A percentile compares a stretch with the other conserved stretches of the same genome.
phyloP scores from a whole-genome alignment of 2,797 vertebrate species.

The Setipinna tenuifilis region DNA sequence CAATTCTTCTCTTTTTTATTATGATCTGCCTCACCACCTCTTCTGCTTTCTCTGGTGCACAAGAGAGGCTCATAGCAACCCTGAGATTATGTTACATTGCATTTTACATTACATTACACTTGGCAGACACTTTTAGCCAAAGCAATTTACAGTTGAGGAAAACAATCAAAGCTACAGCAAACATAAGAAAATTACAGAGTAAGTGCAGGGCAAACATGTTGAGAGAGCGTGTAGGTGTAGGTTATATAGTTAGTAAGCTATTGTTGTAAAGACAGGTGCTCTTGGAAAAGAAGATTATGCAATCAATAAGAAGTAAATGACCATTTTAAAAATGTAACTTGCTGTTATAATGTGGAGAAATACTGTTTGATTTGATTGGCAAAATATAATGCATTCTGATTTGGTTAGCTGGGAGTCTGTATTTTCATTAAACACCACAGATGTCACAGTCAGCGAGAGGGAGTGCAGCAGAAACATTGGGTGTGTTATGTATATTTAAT shows the following conservation, averaged over 20 bases:
- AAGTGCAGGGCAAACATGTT: no score
- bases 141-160: no score
- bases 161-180: no score
- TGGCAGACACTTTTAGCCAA: no score
- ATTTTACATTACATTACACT: no score
- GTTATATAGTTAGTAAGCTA: no score
- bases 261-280: no score
- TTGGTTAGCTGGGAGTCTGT: not conserved
- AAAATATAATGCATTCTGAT: not conserved
- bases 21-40: not conserved
- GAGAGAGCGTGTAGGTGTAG: no score
- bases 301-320: not conserved
- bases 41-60: not conserved
- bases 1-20: not conserved
- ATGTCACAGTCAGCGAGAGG: not conserved
- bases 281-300: no score
- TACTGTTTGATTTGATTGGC: not conserved
- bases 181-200: no score
- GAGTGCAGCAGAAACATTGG: not conserved
- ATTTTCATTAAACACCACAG: not conserved
- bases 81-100: not conserved
- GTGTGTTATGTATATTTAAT: not conserved
- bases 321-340: not conserved
- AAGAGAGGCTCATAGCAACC: not conserved
- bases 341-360: not conserved